phyloP scores from a whole-genome alignment of 2,888 invertebrate genomes.

The Apoda limacodes region DNA sequence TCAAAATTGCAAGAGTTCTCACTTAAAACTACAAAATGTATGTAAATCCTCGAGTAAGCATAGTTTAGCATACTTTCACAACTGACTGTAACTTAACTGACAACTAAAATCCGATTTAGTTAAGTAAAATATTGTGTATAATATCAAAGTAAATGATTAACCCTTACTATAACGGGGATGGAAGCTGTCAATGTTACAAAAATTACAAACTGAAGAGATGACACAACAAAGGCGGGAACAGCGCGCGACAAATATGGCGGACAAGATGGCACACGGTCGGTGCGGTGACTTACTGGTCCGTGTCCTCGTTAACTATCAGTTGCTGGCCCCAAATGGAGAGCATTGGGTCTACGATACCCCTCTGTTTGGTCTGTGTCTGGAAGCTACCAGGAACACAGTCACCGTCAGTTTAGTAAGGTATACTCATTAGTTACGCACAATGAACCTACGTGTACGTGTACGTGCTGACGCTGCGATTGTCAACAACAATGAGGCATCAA shows the following conservation, averaged over 20 bases:
- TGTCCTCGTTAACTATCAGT: slow-evolving; percentile 97
- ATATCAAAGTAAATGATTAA: too few relatives aligned
- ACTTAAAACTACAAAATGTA: too few relatives aligned
- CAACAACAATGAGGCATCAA: too few relatives aligned
- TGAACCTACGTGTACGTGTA: too few relatives aligned
- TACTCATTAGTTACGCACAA: neutral
- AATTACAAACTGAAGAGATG: slow-evolving; percentile 47
- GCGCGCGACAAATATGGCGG: slow-evolving; percentile 41
- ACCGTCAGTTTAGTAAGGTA: slow-evolving; percentile 18
- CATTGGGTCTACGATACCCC: slow-evolving; percentile 98
- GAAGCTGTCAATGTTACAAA: slow-evolving; percentile 44
- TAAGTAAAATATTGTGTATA: too few relatives aligned
- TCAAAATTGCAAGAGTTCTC: too few relatives aligned
- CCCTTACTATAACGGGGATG: slow-evolving; percentile 32
- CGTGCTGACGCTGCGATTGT: too few relatives aligned
- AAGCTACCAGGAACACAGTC: slow-evolving; percentile 74
- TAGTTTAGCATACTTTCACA: too few relatives aligned
- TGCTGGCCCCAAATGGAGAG: slow-evolving; percentile 98
- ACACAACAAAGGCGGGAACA: slow-evolving; percentile 47
- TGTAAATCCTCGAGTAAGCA: too few relatives aligned
- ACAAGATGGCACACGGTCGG: slow-evolving; percentile 28
- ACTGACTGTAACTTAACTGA: too few relatives aligned
- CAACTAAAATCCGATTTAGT: too few relatives aligned
- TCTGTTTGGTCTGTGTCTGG: slow-evolving; percentile 91
- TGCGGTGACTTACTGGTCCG: slow-evolving; percentile 89